phyloP scores from a whole-genome alignment of 2,888 invertebrate genomes.

The Stratiomys singularior region DNA sequence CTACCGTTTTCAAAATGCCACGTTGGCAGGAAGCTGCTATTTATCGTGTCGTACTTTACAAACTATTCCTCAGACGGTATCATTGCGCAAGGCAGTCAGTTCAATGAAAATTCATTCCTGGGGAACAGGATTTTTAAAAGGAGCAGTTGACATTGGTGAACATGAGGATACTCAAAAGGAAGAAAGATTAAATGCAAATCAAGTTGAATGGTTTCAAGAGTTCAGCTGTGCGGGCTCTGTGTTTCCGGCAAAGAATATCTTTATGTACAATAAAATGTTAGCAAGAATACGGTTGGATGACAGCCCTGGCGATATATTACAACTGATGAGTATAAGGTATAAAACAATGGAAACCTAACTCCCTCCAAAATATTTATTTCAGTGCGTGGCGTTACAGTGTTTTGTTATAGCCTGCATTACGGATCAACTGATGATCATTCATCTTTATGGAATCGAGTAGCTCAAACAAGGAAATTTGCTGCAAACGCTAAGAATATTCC shows the following conservation, averaged over 20 bases:
- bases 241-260: not conserved
- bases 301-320: not conserved
- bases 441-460: not conserved
- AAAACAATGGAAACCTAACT: too few relatives aligned
- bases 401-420: conserved; percentile 24
- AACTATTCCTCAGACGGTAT: not conserved
- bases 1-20: not conserved
- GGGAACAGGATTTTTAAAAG: not conserved
- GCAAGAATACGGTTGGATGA: not conserved
- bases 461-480: not conserved
- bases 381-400: conserved; percentile 31
- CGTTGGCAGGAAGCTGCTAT: not conserved
- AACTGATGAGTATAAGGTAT: conserved; percentile 9
- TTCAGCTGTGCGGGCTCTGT: conserved; percentile 5
- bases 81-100: conserved; percentile 11
- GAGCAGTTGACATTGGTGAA: not conserved
- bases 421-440: conserved; percentile 23
- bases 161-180: not conserved
- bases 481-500: conserved; percentile 6
- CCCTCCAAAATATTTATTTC: too few relatives aligned
- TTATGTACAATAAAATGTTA: conserved; percentile 24
- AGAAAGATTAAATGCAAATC: not conserved
- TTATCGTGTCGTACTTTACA: not conserved
- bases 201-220: conserved; percentile 25
- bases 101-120: conserved; percentile 32